A percentile compares a stretch with the other conserved stretches of the same genome.
Conservation (phyloP, 2,888 invertebrate genomes). For the Cheilosia pagana region DNA sequence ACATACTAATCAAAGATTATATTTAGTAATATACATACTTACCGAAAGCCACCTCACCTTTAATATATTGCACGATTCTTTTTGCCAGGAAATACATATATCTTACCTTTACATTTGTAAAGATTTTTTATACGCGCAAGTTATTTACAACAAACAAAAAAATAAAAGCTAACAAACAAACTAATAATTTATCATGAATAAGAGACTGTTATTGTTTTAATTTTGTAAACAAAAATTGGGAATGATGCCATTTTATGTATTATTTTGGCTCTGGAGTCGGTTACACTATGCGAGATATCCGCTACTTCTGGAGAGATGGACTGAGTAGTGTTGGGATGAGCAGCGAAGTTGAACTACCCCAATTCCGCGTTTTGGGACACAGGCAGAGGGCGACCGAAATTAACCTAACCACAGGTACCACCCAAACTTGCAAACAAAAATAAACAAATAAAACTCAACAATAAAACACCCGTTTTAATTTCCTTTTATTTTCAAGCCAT, state of each 20-base stretch:
- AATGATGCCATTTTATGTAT: slow-evolving; percentile 80
- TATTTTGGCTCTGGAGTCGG: slow-evolving; percentile 88
- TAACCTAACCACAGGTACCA: slow-evolving; percentile 97
- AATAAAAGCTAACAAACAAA: slow-evolving; percentile 45
- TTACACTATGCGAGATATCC: slow-evolving; percentile 99
- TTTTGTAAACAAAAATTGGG: slow-evolving; percentile 77
- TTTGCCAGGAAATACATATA: neutral
- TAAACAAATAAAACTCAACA: slow-evolving; percentile 75
- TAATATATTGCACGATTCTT: slow-evolving; percentile 27
- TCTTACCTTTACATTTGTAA: slow-evolving; percentile 9
- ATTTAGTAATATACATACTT: neutral
- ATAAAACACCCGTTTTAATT: slow-evolving; percentile 70
- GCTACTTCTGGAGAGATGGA: slow-evolving; percentile 98
- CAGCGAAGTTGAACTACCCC: slow-evolving; percentile 97
- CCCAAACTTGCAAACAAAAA: slow-evolving; percentile 79
- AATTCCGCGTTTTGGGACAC: slow-evolving; percentile 98
- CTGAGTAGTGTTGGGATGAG: slow-evolving; percentile 97
- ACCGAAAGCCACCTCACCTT: neutral
- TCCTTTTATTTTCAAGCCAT: slow-evolving; percentile 34
- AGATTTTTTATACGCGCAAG: slow-evolving; percentile 14
- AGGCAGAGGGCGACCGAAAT: slow-evolving; percentile 97
- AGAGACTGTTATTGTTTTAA: slow-evolving; percentile 75
- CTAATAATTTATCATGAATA: slow-evolving; percentile 66
- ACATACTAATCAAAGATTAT: neutral
- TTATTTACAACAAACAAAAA: slow-evolving; percentile 60